phyloP scores from a whole-genome alignment of 2,888 invertebrate genomes.

The Lampropteryx suffumata region DNA sequence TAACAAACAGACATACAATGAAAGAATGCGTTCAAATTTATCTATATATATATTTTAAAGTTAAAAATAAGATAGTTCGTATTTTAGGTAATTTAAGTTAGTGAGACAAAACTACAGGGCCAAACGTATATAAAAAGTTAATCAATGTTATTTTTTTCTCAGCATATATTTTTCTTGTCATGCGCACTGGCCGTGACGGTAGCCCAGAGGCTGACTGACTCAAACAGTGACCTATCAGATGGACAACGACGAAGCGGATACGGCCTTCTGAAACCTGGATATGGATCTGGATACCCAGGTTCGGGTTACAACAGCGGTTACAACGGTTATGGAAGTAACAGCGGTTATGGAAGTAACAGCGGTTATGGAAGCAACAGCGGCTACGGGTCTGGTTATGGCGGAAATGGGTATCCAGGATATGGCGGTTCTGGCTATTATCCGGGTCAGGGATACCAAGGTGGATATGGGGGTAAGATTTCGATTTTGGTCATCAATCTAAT shows the following conservation, averaged over 20 bases:
- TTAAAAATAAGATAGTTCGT: too few species aligned
- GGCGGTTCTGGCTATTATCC: conserved; percentile 38
- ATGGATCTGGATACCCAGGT: conserved; percentile 26
- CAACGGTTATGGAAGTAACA: conserved; percentile 34
- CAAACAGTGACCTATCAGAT: conserved; percentile 48
- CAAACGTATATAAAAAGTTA: conserved; percentile 6
- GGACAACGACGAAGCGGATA: conserved; percentile 57
- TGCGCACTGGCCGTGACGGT: conserved; percentile 56
- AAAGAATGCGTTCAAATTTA: too few species aligned
- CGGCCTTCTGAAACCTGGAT: conserved; percentile 58
- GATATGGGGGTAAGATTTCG: conserved; percentile 30
- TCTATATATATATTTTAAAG: too few species aligned
- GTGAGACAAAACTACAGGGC: too few species aligned
- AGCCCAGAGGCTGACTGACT: conserved; percentile 55
- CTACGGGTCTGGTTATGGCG: conserved; percentile 34
- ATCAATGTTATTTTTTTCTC: conserved; percentile 39
- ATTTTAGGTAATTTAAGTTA: too few species aligned
- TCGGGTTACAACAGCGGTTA: conserved; percentile 34
- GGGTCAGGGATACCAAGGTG: conserved; percentile 38
- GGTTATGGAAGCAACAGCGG: conserved; percentile 36
- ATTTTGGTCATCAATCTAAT: too few species aligned
- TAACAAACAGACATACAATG: too few species aligned
- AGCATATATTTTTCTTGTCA: conserved; percentile 58
- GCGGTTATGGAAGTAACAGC: conserved; percentile 20
- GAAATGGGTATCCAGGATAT: conserved; percentile 41